Base-by-base conservation (phyloP, 1,140 invertebrate species). In the Neodiprion virginianus region DNA sequence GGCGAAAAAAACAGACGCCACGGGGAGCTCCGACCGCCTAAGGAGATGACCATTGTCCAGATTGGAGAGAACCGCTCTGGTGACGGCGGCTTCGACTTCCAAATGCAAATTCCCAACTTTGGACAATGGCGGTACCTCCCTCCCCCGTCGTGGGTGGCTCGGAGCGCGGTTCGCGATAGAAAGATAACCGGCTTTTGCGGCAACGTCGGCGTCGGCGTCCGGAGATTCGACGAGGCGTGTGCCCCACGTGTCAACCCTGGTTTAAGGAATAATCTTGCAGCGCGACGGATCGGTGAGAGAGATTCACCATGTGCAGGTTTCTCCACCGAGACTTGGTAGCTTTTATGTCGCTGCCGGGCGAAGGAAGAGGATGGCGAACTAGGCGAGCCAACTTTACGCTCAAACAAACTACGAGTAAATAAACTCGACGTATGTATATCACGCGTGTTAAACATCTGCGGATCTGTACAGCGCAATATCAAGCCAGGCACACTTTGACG, bases 81-180 rank as follows among this genome's bases (percentile, higher is more conserved):
- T 14, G 72, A 71, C 17, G 74, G 49, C 47, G 78, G 80, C 82
- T 84, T 79, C 73, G 53, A 72, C n/a, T 72, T 75, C 71, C 67
- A 74, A 75, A 85, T 83, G 83, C 84, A 82, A 84, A 84, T 83
- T 73, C 74, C 47, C 47, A 53, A 17, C n/a, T 61, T 48, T 48
- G 14, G 12, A 17, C 67, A 69, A 69, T 69, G 67, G 7, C 12
- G 67, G 23, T 69, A 7, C 67, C 67, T 21, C 61, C 61, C 61
- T 40, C 28, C 23, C 67, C 67, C 67, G 3, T 69, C 67, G 67
- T 69, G 67, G 67, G 67, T 69, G 67, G 67, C 61, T 65, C 61
- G 61, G 12, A 65, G 7, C 12, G 17, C 61, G 61, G 12, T 8
- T 21, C 67, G 40, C 10, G 67, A 69, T 69, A 8, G 21, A 69